Conservation (phyloP, 35 echinoderm and acorn worm species). For the Hemicentrotus pulcherrimus region DNA sequence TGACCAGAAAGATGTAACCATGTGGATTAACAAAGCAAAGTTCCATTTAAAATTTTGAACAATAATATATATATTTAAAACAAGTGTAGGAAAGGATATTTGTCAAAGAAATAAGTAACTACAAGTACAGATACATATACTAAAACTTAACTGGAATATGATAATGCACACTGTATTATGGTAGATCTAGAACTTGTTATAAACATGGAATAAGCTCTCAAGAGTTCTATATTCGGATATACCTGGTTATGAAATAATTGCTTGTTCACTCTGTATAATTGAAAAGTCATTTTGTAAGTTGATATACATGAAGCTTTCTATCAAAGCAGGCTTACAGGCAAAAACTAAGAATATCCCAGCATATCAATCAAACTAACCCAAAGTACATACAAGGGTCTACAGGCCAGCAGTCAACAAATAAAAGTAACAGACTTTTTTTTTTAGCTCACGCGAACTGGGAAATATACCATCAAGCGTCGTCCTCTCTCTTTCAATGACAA, state of each 20-base stretch:
- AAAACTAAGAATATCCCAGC: background rate
- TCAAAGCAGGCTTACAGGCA: background rate
- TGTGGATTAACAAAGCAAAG: no score
- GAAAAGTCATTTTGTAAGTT: background rate
- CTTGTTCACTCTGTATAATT: background rate
- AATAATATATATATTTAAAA: no score
- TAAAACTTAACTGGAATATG: background rate
- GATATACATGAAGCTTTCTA: background rate
- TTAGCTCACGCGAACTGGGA: background rate
- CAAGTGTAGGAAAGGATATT: background rate
- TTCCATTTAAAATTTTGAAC: no score
- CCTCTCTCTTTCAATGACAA: background rate
- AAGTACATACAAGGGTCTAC: background rate
- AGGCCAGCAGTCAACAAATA: background rate
- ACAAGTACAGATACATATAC: background rate
- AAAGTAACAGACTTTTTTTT: background rate
- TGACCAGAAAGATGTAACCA: no score
- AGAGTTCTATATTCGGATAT: background rate
- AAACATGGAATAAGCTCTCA: background rate
- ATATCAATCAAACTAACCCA: background rate
- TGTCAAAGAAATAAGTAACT: background rate
- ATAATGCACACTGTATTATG: no score
- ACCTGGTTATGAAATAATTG: background rate
- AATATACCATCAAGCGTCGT: background rate
- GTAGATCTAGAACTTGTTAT: background rate